phyloP scores from a whole-genome alignment of 2,113 vertebrate genomes.

The Anarrhichthys ocellatus region DNA sequence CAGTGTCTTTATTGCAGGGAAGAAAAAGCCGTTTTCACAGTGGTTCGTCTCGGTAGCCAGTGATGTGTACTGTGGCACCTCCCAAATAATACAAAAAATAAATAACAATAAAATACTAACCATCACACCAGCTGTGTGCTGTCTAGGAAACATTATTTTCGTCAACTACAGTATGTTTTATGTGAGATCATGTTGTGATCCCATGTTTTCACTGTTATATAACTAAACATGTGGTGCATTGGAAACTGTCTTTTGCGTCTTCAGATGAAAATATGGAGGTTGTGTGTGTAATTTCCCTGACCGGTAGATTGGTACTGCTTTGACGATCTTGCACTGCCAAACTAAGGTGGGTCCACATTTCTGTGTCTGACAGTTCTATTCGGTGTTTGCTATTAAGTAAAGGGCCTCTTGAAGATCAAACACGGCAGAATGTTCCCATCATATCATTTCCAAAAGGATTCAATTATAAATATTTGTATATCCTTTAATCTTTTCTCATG shows the following conservation, averaged over 20 bases:
- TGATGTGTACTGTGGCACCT: conserved; percentile 2
- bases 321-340: conserved; percentile 3
- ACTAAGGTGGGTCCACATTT: conserved; percentile 10
- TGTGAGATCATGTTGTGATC: neutral
- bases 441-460: conserved; percentile 27
- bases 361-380: conserved; percentile 23
- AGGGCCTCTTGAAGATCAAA: conserved; percentile 23
- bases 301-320: conserved; percentile 14
- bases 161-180: neutral
- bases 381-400: conserved; percentile 45
- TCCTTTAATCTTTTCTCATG: conserved; percentile 1
- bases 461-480: conserved; percentile 24
- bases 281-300: conserved; percentile 8
- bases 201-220: neutral
- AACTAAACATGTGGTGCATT: neutral
- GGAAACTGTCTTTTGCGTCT: neutral
- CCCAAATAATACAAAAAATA: neutral
- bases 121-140: neutral
- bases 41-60: neutral
- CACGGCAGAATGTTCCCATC: conserved; percentile 6
- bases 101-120: neutral
- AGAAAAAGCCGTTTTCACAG: neutral
- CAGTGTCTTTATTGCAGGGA: conserved; percentile 14
- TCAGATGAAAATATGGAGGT: conserved; percentile 2
- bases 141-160: neutral